Conservation (phyloP, 30 jellyfish, hydroid and myxozoan species). For the Nemopilema nomurai region DNA sequence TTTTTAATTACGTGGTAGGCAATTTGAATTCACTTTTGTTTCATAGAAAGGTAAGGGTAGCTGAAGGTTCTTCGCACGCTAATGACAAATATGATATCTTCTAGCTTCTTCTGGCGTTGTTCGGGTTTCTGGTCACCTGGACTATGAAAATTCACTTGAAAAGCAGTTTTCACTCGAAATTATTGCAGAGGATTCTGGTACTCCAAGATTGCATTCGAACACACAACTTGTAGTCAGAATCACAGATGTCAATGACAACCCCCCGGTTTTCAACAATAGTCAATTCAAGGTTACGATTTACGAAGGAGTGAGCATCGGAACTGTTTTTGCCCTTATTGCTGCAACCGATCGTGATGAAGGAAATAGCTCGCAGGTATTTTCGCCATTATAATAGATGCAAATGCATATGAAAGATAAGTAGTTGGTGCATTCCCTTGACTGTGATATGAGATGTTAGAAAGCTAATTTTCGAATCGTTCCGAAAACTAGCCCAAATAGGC, state of each 20-base stretch:
- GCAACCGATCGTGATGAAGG: constrained; percentile 76
- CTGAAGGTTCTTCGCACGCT: too few species aligned
- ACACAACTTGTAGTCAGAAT: constrained; percentile 59
- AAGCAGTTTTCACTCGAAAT: constrained; percentile 10
- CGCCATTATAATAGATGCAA: background rate
- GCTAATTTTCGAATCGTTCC: too few species aligned
- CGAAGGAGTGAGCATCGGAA: constrained; percentile 67
- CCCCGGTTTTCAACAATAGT: constrained; percentile 69
- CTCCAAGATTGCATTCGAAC: constrained; percentile 45
- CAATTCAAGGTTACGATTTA: constrained; percentile 38
- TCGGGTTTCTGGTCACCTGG: constrained; percentile 62
- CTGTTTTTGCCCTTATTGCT: constrained; percentile 26
- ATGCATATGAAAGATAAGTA: too few species aligned
- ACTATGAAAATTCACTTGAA: constrained; percentile 25
- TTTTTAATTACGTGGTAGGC: too few species aligned
- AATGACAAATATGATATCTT: background rate
- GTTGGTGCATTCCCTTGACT: too few species aligned
- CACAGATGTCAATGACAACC: constrained; percentile 88
- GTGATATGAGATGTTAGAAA: too few species aligned
- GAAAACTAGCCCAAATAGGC: too few species aligned
- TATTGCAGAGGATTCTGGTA: constrained; percentile 66
- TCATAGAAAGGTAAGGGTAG: too few species aligned
- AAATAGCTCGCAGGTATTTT: constrained; percentile 49
- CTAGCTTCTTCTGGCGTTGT: constrained; percentile 69
- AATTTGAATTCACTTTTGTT: too few species aligned